phyloP scores from a whole-genome alignment of 2,113 vertebrate species.

The Tachysurus vachellii region DNA sequence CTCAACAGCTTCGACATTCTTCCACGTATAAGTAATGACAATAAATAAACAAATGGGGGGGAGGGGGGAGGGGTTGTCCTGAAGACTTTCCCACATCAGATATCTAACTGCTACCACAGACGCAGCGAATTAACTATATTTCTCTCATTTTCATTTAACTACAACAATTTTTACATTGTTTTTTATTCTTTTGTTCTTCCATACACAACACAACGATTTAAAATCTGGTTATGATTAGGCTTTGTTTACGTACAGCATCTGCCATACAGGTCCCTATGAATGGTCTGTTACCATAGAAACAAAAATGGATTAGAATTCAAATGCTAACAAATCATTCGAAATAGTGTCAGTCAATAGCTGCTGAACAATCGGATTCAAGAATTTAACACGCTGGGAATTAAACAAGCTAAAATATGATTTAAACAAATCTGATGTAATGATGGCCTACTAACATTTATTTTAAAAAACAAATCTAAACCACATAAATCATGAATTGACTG shows the following conservation, averaged over 20 bases:
- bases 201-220: neutral
- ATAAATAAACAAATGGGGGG: neutral
- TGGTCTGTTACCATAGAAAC: neutral
- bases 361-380: neutral
- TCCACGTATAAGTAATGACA: neutral
- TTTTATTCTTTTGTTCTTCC: neutral
- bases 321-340: neutral
- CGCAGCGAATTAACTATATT: neutral
- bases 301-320: neutral
- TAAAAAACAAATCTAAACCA: neutral
- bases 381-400: neutral
- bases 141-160: neutral
- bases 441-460: neutral
- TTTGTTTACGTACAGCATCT: neutral
- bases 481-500: neutral
- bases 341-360: neutral
- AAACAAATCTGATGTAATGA: neutral
- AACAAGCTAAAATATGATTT: neutral
- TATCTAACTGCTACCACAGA: neutral
- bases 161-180: neutral
- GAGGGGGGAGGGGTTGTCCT: neutral
- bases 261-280: neutral
- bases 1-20: neutral
- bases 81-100: neutral
- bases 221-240: neutral